Percentiles rank a stretch among this genome's conserved stretches.
These are phyloP conservation scores for Brachypodius melanocephalos DNA, from an alignment of 2,113 vertebrate genomes.

Conservation along the genomic window DNA sequence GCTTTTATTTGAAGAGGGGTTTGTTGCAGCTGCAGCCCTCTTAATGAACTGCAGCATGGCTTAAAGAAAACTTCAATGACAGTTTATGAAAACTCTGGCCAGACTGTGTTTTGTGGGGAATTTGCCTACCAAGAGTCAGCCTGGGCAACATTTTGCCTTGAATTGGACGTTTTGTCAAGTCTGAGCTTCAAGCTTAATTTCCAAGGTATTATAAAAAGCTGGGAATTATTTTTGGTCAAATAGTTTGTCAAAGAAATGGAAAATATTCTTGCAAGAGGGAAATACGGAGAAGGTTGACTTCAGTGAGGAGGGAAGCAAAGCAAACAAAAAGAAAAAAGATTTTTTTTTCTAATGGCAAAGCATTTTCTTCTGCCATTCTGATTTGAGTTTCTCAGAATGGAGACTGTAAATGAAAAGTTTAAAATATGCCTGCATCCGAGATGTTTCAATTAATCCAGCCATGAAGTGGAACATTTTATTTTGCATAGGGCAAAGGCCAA, in stretches of 20 bases:
- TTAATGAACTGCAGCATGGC: background rate
- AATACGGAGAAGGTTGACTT: background rate
- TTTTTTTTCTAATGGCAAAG: background rate
- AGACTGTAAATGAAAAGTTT: background rate
- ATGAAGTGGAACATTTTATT: slow-evolving; percentile 5
- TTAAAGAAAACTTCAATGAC: background rate
- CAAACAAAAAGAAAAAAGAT: background rate
- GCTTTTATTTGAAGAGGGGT: background rate
- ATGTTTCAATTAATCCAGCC: background rate
- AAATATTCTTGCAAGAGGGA: background rate
- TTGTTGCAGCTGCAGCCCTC: background rate
- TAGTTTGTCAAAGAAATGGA: background rate
- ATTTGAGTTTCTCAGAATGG: background rate
- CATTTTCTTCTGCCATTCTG: background rate
- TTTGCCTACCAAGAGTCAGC: background rate
- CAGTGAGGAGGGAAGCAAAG: background rate
- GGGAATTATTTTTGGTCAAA: background rate
- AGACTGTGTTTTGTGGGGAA: background rate
- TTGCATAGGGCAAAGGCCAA: slow-evolving; percentile 31
- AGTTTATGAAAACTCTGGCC: background rate
- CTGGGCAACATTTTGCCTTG: background rate
- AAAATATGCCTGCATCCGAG: background rate
- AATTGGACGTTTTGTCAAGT: background rate
- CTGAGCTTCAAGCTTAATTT: background rate
- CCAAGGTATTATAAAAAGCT: background rate